Base-by-base conservation (phyloP, 2,888 invertebrate genomes). In the Oscheius sp. region DNA sequence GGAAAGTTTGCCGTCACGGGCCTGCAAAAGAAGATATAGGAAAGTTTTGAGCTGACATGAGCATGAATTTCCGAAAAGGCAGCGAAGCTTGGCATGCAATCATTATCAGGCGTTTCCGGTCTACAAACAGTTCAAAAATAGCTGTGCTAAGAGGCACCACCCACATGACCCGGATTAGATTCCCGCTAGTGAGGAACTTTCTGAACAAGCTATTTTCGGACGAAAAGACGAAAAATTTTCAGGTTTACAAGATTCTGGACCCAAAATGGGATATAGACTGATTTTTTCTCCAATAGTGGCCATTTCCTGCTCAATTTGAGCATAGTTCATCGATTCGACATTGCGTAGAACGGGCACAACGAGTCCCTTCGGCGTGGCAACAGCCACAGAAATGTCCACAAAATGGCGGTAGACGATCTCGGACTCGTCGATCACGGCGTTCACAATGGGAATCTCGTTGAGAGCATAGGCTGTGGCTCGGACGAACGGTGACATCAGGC, bases 401-500 rank as follows among this genome's bases (percentile, higher is more conserved):
- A 95, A 99, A 91, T 99, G 97, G 81, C 99, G 93, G 90, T 94
- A 95, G 55, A 94, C 92, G 78, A 94, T 93, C 84, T 96, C 96
- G 80, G 91, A 92, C 32, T 93, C 95, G 80, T 97, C 96, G 84
- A 97, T 96, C 55, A 96, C 96, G 29, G 97, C 99, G 91, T 99
- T 99, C 1, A 97, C 94, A 0, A 95, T 94, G 0, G 99, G 99
- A 89, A 96, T 96, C 89, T 96, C 96, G 90, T 93, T 92, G 33
- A 99, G 91, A 2, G 98, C 98, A 90, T 93, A 96, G 0, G 97
- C 96, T 2, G 95, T 92, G 0, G 99, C 99, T 90, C 85, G 79
- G 11, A 96, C 93, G 90, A 99, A 99, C n/a, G 96, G 95, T 1
- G 98, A 98, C 99, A 99, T 99, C 85, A 99, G 94, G 50, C 99